Conservation (phyloP, 2,888 invertebrate genomes). For the Watsonalla binaria region DNA sequence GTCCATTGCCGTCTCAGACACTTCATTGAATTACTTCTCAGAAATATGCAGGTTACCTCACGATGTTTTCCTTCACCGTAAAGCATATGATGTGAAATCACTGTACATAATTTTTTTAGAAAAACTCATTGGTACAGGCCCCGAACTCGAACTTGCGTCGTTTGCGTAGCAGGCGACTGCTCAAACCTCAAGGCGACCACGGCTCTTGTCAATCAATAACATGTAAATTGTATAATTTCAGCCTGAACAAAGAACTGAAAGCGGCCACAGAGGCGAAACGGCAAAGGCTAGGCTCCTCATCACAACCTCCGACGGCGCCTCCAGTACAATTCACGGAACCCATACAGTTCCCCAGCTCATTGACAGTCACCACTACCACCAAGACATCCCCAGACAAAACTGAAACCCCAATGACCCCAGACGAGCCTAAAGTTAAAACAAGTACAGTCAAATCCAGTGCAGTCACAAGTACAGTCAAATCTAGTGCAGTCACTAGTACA, state of each 20-base stretch:
- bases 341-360: slow-evolving; percentile 64
- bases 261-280: slow-evolving; percentile 48
- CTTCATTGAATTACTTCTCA: too few relatives aligned
- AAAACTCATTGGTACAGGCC: too few relatives aligned
- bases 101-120: too few relatives aligned
- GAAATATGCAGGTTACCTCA: too few relatives aligned
- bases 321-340: slow-evolving; percentile 41
- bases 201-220: too few relatives aligned
- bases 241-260: slow-evolving; percentile 63
- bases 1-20: too few relatives aligned
- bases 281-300: slow-evolving; percentile 42
- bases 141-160: too few relatives aligned
- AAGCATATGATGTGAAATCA: too few relatives aligned
- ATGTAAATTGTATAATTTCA: slow-evolving; percentile 36
- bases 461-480: background rate
- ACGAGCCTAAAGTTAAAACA: slow-evolving; percentile 33
- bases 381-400: slow-evolving; percentile 28
- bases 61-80: too few relatives aligned
- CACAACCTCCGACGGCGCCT: slow-evolving; percentile 20
- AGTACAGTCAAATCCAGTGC: slow-evolving; percentile 15
- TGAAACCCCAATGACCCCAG: slow-evolving; percentile 16
- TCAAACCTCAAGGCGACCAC: too few relatives aligned
- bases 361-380: slow-evolving; percentile 61
- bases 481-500: background rate
- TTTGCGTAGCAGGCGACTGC: too few relatives aligned